phyloP scores from a whole-genome alignment of 2,113 vertebrate genomes.

The Tragulus kanchil region DNA sequence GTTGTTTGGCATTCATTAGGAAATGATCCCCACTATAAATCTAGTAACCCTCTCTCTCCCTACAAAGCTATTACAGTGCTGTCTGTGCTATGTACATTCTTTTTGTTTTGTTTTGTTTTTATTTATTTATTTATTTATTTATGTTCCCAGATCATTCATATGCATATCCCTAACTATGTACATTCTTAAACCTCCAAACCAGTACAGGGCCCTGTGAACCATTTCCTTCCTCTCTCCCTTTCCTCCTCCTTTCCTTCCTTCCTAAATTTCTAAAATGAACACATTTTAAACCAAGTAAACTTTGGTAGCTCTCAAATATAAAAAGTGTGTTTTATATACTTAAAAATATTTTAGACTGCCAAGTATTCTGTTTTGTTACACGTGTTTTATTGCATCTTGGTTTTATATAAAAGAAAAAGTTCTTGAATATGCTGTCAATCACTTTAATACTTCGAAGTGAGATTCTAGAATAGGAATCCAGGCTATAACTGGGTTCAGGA shows the following conservation, averaged over 20 bases:
- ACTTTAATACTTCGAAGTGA: slow-evolving; percentile 60
- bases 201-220: neutral
- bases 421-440: slow-evolving; percentile 66
- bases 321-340: slow-evolving; percentile 13
- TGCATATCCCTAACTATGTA: neutral
- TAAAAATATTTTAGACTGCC: slow-evolving; percentile 39
- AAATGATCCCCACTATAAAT: neutral
- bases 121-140: too few species aligned
- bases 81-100: neutral
- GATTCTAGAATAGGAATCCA: slow-evolving; percentile 67
- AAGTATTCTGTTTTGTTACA: neutral
- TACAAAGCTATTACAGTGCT: neutral
- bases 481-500: slow-evolving; percentile 63
- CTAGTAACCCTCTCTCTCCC: neutral
- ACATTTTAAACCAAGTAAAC: slow-evolving; percentile 3
- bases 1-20: neutral
- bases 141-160: too few species aligned
- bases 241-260: neutral
- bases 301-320: neutral
- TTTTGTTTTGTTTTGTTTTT: too few species aligned
- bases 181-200: neutral
- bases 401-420: slow-evolving; percentile 61
- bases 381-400: neutral
- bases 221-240: neutral
- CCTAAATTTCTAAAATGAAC: slow-evolving; percentile 27